A percentile compares a stretch with the other conserved stretches of the same genome.
Conservation (phyloP, 2,113 vertebrate genomes). For the Cryptotis parvus region DNA sequence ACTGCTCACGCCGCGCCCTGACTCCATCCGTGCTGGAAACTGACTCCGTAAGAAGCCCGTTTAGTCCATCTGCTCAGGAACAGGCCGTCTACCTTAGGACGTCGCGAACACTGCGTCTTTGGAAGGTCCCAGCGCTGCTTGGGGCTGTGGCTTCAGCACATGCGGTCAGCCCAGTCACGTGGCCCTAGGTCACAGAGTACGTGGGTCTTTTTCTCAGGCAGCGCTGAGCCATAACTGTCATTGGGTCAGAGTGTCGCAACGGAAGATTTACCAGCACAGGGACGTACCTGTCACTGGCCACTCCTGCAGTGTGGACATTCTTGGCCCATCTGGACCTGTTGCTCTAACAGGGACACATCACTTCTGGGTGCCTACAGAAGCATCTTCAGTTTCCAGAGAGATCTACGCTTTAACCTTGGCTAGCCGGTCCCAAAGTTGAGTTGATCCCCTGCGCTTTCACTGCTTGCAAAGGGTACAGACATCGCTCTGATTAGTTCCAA, state of each 20-base stretch:
- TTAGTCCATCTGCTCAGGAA: not conserved
- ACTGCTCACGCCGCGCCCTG: not conserved
- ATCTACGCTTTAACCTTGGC: not conserved
- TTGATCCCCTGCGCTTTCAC: not conserved
- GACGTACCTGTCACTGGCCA: not conserved
- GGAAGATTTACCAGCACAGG: not conserved
- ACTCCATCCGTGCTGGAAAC: not conserved
- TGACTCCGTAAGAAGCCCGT: not conserved
- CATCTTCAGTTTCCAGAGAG: slow-evolving; percentile 24
- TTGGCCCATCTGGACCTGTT: not conserved
- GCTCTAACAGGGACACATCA: not conserved
- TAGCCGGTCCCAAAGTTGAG: slow-evolving; percentile 4
- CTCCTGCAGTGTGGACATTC: not conserved
- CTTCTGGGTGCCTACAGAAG: not conserved
- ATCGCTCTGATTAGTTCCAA: not conserved
- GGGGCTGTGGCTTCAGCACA: not conserved
- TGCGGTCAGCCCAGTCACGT: not conserved
- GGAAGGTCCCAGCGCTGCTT: not conserved
- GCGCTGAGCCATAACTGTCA: not conserved
- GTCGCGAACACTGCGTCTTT: not conserved
- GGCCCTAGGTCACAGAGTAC: not conserved
- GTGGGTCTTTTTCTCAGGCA: not conserved
- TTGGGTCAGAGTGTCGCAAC: not conserved
- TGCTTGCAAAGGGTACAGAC: slow-evolving; percentile 6
- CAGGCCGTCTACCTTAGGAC: not conserved